Base-by-base conservation (phyloP, 2,113 vertebrate genomes). In the Rhipidura dahli region DNA sequence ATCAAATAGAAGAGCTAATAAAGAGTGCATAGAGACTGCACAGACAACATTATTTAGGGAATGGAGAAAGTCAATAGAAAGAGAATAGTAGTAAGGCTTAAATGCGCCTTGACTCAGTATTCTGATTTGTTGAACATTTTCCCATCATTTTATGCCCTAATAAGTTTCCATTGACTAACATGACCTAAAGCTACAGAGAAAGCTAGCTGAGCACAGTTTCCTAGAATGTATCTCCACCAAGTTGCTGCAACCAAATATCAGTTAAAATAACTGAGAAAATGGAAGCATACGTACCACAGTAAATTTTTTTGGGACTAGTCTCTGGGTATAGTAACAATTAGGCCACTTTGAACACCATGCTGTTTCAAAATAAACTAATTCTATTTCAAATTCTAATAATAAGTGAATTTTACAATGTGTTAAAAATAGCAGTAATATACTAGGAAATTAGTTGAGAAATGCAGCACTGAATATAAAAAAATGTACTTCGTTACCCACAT, bases 1-100 rank as follows among this genome's bases (percentile, higher is more conserved):
- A 96, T 94, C 83, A 93, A 96, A 91, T 7, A 87, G 89, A 95
- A 96, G 56, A 97, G 91, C 94, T 93, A 97, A 96, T 97, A 87
- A 89, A 78, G 89, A 93, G 65, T 57, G 40, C 65, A 91, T 15
- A 75, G 87, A 68, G 44, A 75, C 81, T 68, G 56, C 60, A 89
- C 47, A 89, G 84, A 83, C 63, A 83, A 72, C 12, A 8, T 68
- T 89, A 75, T 79, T 91, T 84, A 78, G 60, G 31, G 51, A 80
- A 92, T 40, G 26, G 70, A 92, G 31, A 87, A 92, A 78, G 81
- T 71, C 33, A 89, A 87, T 79, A 49, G 47, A 71, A 93, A 90
- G 51, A 83, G 54, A 90, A 63, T 15, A 87, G 50, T 21, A 80
- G 51, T 75, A 87, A 92, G 57, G 56, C 69, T 84, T 89, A 79